Conservation (phyloP, 2,888 invertebrate genomes). For the Junonia oenone region DNA sequence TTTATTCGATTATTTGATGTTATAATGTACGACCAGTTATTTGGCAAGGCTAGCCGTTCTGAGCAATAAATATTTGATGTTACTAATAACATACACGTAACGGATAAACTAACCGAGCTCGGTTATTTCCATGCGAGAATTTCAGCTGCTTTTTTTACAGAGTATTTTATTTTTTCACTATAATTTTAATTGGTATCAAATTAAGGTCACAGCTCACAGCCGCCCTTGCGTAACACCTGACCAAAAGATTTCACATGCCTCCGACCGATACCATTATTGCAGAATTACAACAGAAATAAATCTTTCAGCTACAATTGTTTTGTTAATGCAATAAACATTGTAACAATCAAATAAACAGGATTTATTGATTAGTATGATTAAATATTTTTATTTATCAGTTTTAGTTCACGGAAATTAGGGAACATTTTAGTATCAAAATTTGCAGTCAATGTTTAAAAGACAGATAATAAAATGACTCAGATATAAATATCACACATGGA, state of each 20-base stretch:
- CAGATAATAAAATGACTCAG: too few relatives aligned
- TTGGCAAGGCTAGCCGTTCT: constrained; percentile 28
- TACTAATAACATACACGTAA: constrained; percentile 22
- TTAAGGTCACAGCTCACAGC: constrained; percentile 10
- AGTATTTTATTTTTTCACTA: neutral
- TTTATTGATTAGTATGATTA: too few relatives aligned
- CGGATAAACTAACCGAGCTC: neutral
- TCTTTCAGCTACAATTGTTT: constrained; percentile 13
- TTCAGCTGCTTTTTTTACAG: neutral
- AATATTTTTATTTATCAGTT: too few relatives aligned
- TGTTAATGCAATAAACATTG: neutral
- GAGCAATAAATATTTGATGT: constrained; percentile 28
- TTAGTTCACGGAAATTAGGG: too few relatives aligned
- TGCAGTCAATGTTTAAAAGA: neutral
- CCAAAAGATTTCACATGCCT: constrained; percentile 18
- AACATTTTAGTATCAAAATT: too few relatives aligned
- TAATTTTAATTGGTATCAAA: constrained; percentile 2
- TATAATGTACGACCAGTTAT: constrained; percentile 25
- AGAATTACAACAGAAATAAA: constrained; percentile 11
- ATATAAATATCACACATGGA: too few relatives aligned
- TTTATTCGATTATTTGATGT: constrained; percentile 21
- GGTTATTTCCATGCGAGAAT: neutral
- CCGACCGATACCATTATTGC: constrained; percentile 14
- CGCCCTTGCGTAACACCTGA: constrained; percentile 12
- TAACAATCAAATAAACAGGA: neutral